A percentile compares a stretch with the other conserved stretches of the same genome.
Evolutionary conservation across 2,888 invertebrate species (phyloP).

Genomic region (Rhogogaster chlorosoma): DNA sequence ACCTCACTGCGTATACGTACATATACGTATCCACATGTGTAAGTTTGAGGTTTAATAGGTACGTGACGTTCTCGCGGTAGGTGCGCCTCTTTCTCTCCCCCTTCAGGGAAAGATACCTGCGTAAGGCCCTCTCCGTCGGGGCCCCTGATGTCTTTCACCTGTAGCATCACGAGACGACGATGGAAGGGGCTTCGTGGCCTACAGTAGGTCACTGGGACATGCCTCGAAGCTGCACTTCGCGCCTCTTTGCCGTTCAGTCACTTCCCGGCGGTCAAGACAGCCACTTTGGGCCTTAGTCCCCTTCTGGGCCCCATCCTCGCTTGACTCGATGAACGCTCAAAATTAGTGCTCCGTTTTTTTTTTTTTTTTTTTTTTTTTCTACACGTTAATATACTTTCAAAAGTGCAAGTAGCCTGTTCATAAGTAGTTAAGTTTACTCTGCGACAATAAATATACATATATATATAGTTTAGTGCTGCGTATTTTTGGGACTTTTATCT

Average conservation of each 20-base stretch:
- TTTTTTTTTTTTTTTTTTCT: slow-evolving; percentile 23
- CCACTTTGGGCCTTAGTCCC: slow-evolving; percentile 70
- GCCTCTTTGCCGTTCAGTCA: slow-evolving; percentile 75
- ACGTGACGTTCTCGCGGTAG: slow-evolving; percentile 41
- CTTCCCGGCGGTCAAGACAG: slow-evolving; percentile 75
- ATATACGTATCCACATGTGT: neutral
- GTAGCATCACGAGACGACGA: slow-evolving; percentile 27
- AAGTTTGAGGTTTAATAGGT: slow-evolving; percentile 42
- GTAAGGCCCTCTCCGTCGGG: slow-evolving; percentile 42
- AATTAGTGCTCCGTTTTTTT: slow-evolving; percentile 47
- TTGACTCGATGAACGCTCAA: slow-evolving; percentile 50
- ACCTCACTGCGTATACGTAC: neutral
- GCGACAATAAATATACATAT: slow-evolving; percentile 1
- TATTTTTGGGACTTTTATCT: slow-evolving; percentile 30
- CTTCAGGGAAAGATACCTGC: neutral
- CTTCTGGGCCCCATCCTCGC: slow-evolving; percentile 53
- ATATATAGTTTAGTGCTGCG: neutral
- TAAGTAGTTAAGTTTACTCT: slow-evolving; percentile 28
- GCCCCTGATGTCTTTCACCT: slow-evolving; percentile 48
- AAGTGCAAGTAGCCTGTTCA: slow-evolving; percentile 48
- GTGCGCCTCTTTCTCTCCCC: slow-evolving; percentile 38
- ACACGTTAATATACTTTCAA: neutral
- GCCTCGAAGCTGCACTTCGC: slow-evolving; percentile 74
- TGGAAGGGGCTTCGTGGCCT: slow-evolving; percentile 53
- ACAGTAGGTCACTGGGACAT: slow-evolving; percentile 77